phyloP scores from a whole-genome alignment of 2,113 vertebrate genomes.

The Plecturocebus donacophilus region DNA sequence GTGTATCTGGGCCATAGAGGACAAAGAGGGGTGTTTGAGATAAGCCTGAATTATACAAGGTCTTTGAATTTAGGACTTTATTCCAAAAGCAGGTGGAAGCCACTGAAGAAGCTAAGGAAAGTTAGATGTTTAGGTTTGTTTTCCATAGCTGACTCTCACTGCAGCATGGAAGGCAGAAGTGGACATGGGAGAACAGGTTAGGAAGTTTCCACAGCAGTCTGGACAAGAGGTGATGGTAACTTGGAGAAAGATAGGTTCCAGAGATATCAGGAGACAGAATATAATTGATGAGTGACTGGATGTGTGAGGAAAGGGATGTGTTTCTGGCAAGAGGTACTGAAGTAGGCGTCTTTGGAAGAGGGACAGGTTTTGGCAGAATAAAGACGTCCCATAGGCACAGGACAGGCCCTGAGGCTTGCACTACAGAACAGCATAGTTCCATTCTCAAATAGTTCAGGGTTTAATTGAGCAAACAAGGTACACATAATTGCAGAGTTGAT shows the following conservation, averaged over 20 bases:
- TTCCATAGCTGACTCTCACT: background rate
- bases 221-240: background rate
- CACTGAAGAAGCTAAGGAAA: background rate
- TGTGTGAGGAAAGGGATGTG: background rate
- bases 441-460: background rate
- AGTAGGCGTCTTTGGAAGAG: background rate
- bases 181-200: background rate
- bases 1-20: background rate
- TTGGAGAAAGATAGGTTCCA: background rate
- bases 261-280: background rate
- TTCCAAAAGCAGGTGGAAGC: background rate
- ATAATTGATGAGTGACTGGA: background rate
- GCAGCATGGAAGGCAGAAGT: background rate
- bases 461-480: conserved; percentile 16
- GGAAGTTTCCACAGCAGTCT: background rate
- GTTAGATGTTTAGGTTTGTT: background rate
- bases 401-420: background rate
- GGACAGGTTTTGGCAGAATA: background rate
- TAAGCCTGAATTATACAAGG: background rate
- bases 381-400: background rate
- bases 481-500: background rate
- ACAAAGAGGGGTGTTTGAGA: background rate
- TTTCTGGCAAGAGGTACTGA: background rate
- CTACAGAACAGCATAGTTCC: background rate
- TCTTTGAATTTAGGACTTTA: conserved; percentile 21